Base-by-base conservation (phyloP, 1,140 invertebrate genomes). In the Dendroctonus valens region DNA sequence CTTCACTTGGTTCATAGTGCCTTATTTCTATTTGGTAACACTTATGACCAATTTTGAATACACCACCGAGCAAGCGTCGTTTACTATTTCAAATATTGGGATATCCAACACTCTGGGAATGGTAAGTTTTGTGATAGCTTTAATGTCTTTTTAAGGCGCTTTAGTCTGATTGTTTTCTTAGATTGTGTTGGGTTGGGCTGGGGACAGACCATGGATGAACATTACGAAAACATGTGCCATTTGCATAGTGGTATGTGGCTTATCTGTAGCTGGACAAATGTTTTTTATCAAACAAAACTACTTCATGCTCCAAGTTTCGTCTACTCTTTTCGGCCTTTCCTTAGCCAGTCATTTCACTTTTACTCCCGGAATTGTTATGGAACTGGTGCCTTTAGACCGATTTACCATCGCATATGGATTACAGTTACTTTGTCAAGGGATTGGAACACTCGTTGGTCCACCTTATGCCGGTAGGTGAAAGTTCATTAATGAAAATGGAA, bases 321-420 rank as follows among this genome's bases (percentile, higher is more conserved):
- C 84, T 40, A 82, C 84, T 0, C 78, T 90, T 7, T 96, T 94
- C 75, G 93, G 93, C 1, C 81, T 94, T 4, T 90, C 88, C 50
- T 93, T 95, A 70, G 90, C 91, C 7, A 93, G 91, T 66, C 92
- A 86, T 57, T 95, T 93, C 75, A 91, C 92, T 0, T 90, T 95
- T 60, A 93, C 92, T 0, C 91, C 93, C 0, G 89, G 91, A 70
- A 93, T 96, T 73, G 78, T 94, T 50, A 92, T 92, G 5, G 86
- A 93, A 72, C 72, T 93, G 49, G 88, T 91, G 40, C 89, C 91
- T 2, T 76, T 93, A 67, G 89, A 92, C 52, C 80, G 84, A 55
- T 94, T 97, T 75, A 94, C 93, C 2, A 89, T 89, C 70, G 92
- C 91, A 7, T 96, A 96, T 78, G 94, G 94, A 40, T 80, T 97